Conservation (phyloP, 2,113 vertebrate species). For the Terrapene triunguis region DNA sequence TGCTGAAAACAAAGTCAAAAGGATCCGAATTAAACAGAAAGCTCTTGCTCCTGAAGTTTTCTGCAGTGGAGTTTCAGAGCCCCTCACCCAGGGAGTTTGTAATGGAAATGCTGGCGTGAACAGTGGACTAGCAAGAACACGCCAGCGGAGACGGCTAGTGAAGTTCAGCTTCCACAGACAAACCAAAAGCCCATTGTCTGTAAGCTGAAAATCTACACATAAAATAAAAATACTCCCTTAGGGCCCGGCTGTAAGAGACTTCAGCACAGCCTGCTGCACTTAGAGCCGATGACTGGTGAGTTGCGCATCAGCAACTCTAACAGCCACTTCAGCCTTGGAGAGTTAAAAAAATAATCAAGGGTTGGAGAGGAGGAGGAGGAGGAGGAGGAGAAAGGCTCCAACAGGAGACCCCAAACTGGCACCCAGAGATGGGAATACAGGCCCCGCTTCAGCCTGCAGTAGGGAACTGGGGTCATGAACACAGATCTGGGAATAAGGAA, state of each 20-base stretch:
- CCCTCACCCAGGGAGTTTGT: neutral
- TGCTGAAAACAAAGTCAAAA: neutral
- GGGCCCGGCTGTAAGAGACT: neutral
- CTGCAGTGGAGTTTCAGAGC: neutral
- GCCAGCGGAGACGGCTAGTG: neutral
- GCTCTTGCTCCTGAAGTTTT: neutral
- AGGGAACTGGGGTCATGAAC: neutral
- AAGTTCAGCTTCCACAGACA: neutral
- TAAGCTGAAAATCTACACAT: neutral
- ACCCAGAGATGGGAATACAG: neutral
- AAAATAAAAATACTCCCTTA: accelerated
- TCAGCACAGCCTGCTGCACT: neutral
- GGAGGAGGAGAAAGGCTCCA: neutral
- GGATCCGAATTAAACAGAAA: accelerated
- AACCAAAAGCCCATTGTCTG: neutral
- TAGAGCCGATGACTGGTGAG: accelerated
- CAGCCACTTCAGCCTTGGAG: neutral
- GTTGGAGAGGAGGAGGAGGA: neutral
- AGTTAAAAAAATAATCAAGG: neutral
- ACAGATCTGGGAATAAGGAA: neutral
- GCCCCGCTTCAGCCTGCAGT: no score
- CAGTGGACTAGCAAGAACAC: accelerated
- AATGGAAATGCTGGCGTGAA: accelerated
- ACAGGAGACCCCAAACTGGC: neutral
- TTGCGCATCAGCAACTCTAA: neutral